Evolutionary conservation across 2,888 invertebrate species (phyloP).

Genomic region (Labia minor): DNA sequence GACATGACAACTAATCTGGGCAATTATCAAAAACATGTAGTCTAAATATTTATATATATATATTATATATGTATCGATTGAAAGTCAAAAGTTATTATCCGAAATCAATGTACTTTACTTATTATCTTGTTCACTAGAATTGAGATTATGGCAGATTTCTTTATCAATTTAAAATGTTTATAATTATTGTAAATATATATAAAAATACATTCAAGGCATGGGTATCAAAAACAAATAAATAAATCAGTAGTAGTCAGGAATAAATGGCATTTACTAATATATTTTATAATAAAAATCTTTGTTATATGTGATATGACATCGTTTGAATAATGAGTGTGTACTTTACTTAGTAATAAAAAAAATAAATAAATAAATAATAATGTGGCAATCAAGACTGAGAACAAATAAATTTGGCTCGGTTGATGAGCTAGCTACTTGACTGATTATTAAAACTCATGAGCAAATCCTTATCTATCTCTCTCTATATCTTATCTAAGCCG

Average conservation of each 20-base stretch:
- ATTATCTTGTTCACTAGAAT: background rate
- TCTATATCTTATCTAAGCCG: too few species aligned
- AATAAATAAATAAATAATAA: background rate
- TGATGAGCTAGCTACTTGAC: background rate
- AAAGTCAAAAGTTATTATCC: too few species aligned
- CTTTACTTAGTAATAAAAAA: background rate
- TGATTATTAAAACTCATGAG: background rate
- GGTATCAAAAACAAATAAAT: too few species aligned
- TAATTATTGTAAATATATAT: background rate
- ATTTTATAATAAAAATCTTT: conserved; percentile 4
- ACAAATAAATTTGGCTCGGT: background rate
- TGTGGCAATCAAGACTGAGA: background rate
- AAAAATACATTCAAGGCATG: background rate
- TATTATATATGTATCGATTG: too few species aligned
- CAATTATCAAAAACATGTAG: too few species aligned
- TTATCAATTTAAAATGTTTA: background rate
- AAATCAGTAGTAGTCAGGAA: background rate
- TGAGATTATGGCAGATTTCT: background rate
- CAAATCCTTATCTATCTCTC: background rate
- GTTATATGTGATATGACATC: background rate
- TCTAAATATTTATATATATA: too few species aligned
- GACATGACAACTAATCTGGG: too few species aligned
- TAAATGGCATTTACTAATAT: background rate
- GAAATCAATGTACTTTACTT: background rate
- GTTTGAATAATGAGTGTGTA: background rate